phyloP scores from a whole-genome alignment of 1,140 invertebrate genomes.

The Sitobion miscanthi region DNA sequence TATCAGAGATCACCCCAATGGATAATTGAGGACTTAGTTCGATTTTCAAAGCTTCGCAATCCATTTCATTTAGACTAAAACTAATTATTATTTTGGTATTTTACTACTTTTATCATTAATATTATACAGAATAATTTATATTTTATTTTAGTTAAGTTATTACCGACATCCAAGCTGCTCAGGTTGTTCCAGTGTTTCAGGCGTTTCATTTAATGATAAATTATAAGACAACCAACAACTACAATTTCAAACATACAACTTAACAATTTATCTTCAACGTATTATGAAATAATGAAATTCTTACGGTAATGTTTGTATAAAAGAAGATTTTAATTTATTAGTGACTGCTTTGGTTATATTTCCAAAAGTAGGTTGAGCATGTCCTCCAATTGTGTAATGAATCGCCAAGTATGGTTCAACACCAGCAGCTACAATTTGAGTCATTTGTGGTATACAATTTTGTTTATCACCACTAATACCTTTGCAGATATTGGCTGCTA shows the following conservation, averaged over 20 bases:
- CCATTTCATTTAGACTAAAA: slow-evolving; percentile 84
- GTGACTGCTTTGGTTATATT: slow-evolving; percentile 90
- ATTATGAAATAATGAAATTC: slow-evolving; percentile 58
- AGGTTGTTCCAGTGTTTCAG: slow-evolving; percentile 18
- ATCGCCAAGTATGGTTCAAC: slow-evolving; percentile 84
- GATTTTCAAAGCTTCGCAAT: slow-evolving; percentile 75
- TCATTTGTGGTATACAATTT: slow-evolving; percentile 77
- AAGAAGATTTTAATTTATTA: slow-evolving; percentile 80
- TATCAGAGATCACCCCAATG: slow-evolving; percentile 82
- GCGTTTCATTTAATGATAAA: slow-evolving; percentile 33
- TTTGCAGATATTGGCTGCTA: slow-evolving; percentile 79
- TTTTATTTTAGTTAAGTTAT: slow-evolving; percentile 56
- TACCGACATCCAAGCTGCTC: slow-evolving; percentile 51
- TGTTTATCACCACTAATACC: slow-evolving; percentile 73
- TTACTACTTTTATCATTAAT: background rate
- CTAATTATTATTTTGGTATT: slow-evolving; percentile 63
- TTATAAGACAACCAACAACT: slow-evolving; percentile 28
- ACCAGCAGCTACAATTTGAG: slow-evolving; percentile 80
- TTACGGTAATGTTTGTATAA: slow-evolving; percentile 79
- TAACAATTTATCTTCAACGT: background rate
- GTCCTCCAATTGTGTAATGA: slow-evolving; percentile 88
- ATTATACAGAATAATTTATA: slow-evolving; percentile 59
- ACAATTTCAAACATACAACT: background rate
- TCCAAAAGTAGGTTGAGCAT: slow-evolving; percentile 74
- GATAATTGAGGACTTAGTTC: slow-evolving; percentile 80